Base-by-base conservation (phyloP, 37 sponge, comb jelly and placozoan species). In the Axinella damicornis region DNA sequence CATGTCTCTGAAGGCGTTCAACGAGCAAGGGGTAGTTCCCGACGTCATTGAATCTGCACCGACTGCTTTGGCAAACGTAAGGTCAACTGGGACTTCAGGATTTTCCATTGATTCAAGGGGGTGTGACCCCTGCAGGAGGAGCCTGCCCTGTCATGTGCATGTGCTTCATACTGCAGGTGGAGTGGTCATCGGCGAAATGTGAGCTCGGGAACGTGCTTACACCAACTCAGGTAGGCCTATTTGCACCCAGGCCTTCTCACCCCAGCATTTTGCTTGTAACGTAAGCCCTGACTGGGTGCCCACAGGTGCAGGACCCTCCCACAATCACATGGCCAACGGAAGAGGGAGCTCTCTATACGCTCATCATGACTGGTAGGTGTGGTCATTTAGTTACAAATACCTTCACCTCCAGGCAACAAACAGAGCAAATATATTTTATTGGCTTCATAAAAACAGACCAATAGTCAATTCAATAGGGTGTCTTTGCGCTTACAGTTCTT, bases 141-240 rank as follows among this genome's bases (percentile, higher is more conserved):
- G 57, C 63, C 5, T 25, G 12, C 5, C 2, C 63, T 27, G 63
- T 11, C 63, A 27, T 4, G 63, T 25, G 27, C 27, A 61, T 6
- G 67, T 37, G 37, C 31, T 67, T 67, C 67, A 21, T 6, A 36
- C 57, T 70, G 16, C 35, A 68, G 79, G 65, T 78, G 24, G 21
- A 57, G 33, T 69, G 68, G 54, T 68, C 61, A 62, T 78, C 40
- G 1, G 71, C 28, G 46, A 66, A 53, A 22, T 73, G 57, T 19
- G 95, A 90, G 53, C 62, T 75, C 40, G 95, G 95, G 16, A 80
- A 66, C 57, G 88, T 89, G 0, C 74, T 94, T n/a, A 94, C 91
- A 0, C 95, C 95, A 33, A 87, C 91, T 12, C 83, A 83, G 78
- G 91, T 85, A 32, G 15, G n/a, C n/a, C n/a, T n/a, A n/a, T n/a